A percentile compares a stretch with the other conserved stretches of the same genome.
phyloP scores from a whole-genome alignment of 2,888 invertebrate species.

The Spicauda simplicius region DNA sequence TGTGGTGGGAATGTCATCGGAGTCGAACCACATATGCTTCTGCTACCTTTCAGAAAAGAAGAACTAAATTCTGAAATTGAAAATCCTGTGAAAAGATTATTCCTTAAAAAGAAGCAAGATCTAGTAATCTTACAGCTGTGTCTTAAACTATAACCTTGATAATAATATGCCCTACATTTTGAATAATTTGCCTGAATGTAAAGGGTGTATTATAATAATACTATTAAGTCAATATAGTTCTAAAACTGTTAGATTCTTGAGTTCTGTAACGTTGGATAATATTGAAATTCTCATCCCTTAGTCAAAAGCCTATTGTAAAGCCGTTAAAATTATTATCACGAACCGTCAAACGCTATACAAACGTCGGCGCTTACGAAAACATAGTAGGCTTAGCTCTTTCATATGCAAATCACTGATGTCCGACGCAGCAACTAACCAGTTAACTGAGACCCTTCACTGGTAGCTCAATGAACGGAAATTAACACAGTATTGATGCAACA shows the following conservation, averaged over 20 bases:
- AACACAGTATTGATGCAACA: not conserved
- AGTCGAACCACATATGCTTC: too few species aligned
- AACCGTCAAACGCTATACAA: constrained; percentile 21
- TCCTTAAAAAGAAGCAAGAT: too few species aligned
- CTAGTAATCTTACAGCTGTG: too few species aligned
- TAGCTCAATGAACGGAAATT: constrained; percentile 8
- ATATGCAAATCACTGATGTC: constrained; percentile 44
- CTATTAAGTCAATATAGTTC: not conserved
- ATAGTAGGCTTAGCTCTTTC: constrained; percentile 41
- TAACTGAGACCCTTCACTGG: constrained; percentile 6
- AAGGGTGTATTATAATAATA: not conserved
- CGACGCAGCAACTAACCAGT: constrained; percentile 34
- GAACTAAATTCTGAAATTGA: too few species aligned
- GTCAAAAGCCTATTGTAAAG: constrained; percentile 3
- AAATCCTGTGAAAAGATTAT: too few species aligned
- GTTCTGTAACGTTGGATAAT: not conserved
- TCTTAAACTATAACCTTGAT: too few species aligned
- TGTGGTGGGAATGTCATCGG: too few species aligned
- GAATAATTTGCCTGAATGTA: too few species aligned
- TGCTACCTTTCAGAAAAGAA: too few species aligned
- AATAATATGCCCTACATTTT: too few species aligned
- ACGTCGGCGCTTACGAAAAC: constrained; percentile 20
- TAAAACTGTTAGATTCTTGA: not conserved
- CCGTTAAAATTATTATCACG: constrained; percentile 20
- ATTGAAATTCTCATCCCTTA: not conserved